Evolutionary conservation across 2,888 invertebrate species (phyloP), one percentile per base, ranked within the genome.

Genomic region (Tortricodes alternella): DNA sequence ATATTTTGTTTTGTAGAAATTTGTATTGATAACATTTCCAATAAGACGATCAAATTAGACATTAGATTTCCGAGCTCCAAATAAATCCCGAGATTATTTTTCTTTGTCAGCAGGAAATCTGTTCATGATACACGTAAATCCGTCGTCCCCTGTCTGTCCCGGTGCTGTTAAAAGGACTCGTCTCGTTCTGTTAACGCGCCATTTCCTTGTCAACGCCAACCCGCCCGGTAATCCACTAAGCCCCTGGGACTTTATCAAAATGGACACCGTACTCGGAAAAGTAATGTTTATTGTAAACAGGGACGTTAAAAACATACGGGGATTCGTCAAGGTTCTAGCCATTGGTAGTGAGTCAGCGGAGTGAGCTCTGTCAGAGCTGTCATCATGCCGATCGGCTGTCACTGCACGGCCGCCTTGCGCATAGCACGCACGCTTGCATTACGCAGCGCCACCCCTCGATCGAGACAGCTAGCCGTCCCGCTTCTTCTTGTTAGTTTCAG

Each of bases 381-480:
- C 89, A 89, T 80, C 88, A 79, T 71, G 83, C 78, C 87, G 86
- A 85, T 86, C 88, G 85, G 76, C 83, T 83, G 87, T 87, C 89
- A 80, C 84, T 89, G 89, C 89, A 89, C 77, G 88, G 87, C 85
- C 83, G 85, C 85, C 87, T 88, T 88, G 90, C 89, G 89, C 89
- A 88, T 86, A 85, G 83, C 85, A 87, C 88, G 88, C 89, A 89
- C 87, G 89, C 88, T 89, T 90, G 90, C 90, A 90, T 88, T 88
- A 89, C 89, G 89, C 89, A 89, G 88, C 85, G 88, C 71, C 89
- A 86, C 90, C 90, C 90, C 88, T 82, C 80, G 84, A 83, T 81
- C 62, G 70, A 77, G 74, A 76, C 76, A 66, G 68, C 76, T 76
- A 75, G 74, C 74, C 60, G 78, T 87, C 88, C 80, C 84, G 72